phyloP scores from a whole-genome alignment of 2,888 invertebrate genomes.

The Dryobotodes eremita region DNA sequence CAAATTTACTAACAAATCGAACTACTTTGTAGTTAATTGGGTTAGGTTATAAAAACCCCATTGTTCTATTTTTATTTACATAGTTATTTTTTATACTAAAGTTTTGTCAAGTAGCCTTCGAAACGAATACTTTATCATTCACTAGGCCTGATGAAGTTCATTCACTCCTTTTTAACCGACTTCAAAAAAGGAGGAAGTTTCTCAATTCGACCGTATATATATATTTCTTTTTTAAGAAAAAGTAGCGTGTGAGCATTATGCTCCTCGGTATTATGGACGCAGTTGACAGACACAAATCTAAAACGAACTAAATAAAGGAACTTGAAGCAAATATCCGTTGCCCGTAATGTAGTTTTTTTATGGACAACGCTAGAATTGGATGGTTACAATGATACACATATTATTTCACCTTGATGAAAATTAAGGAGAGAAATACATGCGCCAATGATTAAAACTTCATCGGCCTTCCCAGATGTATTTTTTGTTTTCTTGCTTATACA shows the following conservation, averaged over 20 bases:
- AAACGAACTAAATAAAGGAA: background rate
- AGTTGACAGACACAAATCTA: background rate
- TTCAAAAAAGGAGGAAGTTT: too few species aligned
- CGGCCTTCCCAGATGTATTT: background rate
- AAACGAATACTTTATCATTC: background rate
- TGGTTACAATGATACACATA: background rate
- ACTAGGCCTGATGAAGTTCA: background rate
- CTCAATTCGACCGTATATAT: too few species aligned
- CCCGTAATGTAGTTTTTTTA: background rate
- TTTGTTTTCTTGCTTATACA: background rate
- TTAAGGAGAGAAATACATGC: background rate
- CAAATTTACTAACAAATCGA: background rate
- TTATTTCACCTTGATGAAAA: background rate
- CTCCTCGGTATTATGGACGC: background rate
- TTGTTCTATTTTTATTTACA: background rate
- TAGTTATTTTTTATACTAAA: background rate
- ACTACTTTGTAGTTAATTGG: background rate
- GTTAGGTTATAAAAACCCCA: background rate
- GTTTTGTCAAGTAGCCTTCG: background rate
- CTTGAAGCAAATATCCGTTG: background rate
- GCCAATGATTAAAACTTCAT: background rate
- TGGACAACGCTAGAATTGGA: background rate
- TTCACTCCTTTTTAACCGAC: too few species aligned
- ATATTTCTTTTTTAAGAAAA: too few species aligned
- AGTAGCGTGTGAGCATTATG: background rate